A percentile compares a stretch with the other conserved stretches of the same genome.
Evolutionary conservation across 2,113 vertebrate species (phyloP).

Genomic region (Neolamprologus devosi): DNA sequence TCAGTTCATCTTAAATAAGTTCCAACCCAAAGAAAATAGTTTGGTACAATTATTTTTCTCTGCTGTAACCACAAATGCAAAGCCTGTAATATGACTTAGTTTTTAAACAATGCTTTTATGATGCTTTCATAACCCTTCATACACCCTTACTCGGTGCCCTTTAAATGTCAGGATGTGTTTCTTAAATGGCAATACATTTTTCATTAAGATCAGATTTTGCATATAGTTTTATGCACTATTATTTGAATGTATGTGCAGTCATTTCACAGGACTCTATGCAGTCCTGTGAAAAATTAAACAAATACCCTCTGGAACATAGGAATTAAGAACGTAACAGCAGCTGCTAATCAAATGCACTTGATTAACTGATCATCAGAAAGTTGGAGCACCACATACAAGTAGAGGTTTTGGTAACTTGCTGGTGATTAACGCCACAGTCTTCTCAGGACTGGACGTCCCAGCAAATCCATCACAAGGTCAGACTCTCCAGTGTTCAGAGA

Average conservation of each 20-base stretch:
- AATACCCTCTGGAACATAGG: not conserved
- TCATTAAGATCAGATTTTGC: not conserved
- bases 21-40: not conserved
- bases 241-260: not conserved
- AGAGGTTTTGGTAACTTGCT: not conserved
- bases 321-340: not conserved
- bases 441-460: not conserved
- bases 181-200: not conserved
- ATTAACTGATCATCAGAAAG: not conserved
- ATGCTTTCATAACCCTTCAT: not conserved
- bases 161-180: not conserved
- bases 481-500: not conserved
- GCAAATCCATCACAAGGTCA: not conserved
- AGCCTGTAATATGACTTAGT: not conserved
- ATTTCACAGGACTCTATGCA: not conserved
- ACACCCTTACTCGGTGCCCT: not conserved
- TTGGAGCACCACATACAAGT: not conserved
- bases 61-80: not conserved
- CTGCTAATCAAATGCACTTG: not conserved
- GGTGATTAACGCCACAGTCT: not conserved
- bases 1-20: not conserved
- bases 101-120: not conserved
- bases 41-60: not conserved
- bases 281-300: not conserved
- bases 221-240: not conserved